Evolutionary conservation across 2,797 vertebrate genomes (phyloP).

Genomic region (Enteromius viviparus): DNA sequence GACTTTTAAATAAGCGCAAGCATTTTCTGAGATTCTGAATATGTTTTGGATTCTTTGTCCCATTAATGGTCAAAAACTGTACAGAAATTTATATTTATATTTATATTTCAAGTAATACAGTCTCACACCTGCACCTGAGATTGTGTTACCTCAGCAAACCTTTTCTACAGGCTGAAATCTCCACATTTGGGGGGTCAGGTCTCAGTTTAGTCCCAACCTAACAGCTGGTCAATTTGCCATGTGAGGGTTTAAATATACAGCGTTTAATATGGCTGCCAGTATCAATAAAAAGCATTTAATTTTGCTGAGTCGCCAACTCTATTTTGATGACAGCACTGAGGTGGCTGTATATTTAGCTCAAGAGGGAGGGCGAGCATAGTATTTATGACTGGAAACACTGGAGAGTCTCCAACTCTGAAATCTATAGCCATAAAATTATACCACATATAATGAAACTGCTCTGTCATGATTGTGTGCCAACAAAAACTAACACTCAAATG

Average conservation of each 20-base stretch:
- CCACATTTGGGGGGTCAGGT: not conserved
- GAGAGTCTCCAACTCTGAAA: slow-evolving; percentile 62
- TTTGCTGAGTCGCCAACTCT: slow-evolving; percentile 67
- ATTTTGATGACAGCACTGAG: slow-evolving; percentile 70
- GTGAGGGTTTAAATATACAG: slow-evolving; percentile 53
- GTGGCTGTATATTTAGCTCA: slow-evolving; percentile 62
- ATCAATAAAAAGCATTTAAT: slow-evolving; percentile 65
- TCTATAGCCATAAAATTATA: slow-evolving; percentile 60
- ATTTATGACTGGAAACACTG: slow-evolving; percentile 63
- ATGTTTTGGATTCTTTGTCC: not conserved
- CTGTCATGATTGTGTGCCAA: slow-evolving; percentile 53
- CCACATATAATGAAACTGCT: slow-evolving; percentile 62
- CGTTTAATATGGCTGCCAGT: slow-evolving; percentile 62
- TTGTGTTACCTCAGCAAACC: not conserved
- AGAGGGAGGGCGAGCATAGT: slow-evolving; percentile 55
- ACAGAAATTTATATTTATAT: not conserved
- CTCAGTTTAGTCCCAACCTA: slow-evolving; percentile 62
- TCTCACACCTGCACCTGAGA: slow-evolving; percentile 16
- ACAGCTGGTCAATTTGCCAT: slow-evolving; percentile 63
- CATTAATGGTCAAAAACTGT: not conserved
- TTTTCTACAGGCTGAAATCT: not conserved
- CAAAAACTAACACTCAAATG: slow-evolving; percentile 12
- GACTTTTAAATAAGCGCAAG: not conserved
- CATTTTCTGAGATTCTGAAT: not conserved
- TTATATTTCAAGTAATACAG: not conserved